These are phyloP conservation scores for Anabas testudineus DNA, from an alignment of 2,797 vertebrate genomes.

Conservation along the genomic window DNA sequence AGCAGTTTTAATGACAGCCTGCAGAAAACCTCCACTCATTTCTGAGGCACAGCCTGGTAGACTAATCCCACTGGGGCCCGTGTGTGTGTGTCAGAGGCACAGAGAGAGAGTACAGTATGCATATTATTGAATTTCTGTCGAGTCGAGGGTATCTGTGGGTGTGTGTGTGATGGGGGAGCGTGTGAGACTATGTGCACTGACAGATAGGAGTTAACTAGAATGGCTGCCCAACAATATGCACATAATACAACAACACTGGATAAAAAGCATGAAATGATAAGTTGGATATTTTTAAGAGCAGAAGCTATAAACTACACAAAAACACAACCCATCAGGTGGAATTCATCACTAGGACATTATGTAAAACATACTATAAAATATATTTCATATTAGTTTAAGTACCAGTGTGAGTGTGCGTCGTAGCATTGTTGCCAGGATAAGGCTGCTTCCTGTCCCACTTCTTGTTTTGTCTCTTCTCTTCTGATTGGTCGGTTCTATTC, in stretches of 20 bases:
- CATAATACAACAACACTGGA: neutral
- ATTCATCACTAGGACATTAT: too few species aligned
- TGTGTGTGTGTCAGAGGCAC: constrained; percentile 10
- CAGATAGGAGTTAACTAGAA: neutral
- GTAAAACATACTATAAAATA: too few species aligned
- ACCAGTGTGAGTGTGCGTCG: neutral
- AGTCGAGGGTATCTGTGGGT: constrained; percentile 15
- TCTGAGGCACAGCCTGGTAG: constrained; percentile 48
- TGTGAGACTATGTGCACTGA: constrained; percentile 22
- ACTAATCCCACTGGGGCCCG: constrained; percentile 39
- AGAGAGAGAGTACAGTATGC: constrained; percentile 5
- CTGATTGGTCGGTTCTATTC: constrained; percentile 61
- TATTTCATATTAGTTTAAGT: too few species aligned
- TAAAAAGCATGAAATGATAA: too few species aligned
- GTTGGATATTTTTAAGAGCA: too few species aligned
- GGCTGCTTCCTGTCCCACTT: constrained; percentile 62
- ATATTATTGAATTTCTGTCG: constrained; percentile 31
- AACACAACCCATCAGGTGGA: too few species aligned
- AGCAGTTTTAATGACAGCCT: constrained; percentile 69
- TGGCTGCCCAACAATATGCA: neutral
- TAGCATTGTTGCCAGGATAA: constrained; percentile 43
- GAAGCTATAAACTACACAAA: too few species aligned
- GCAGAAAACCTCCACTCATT: constrained; percentile 61
- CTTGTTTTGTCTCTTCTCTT: constrained; percentile 62
- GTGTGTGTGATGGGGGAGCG: constrained; percentile 14